These are phyloP conservation scores for Oxycera nigricornis DNA, from an alignment of 2,888 invertebrate species.

Conservation along the genomic window DNA sequence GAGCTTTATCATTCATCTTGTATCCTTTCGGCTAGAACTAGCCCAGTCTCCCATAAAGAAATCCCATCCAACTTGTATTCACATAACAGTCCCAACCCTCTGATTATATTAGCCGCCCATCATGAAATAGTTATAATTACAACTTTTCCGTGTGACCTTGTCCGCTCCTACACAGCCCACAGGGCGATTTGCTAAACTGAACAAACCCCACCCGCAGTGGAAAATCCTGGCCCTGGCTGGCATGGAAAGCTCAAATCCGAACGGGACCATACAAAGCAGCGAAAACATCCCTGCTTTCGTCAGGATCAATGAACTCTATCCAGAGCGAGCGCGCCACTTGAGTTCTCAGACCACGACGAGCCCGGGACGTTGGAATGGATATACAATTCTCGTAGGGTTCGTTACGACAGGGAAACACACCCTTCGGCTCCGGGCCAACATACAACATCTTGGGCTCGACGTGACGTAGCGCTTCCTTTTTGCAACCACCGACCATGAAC, in stretches of 20 bases:
- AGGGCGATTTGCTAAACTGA: not conserved
- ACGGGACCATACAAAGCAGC: not conserved
- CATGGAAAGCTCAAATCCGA: no score
- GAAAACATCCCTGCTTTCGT: not conserved
- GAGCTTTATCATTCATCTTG: no score
- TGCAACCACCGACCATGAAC: not conserved
- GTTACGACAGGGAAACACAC: not conserved
- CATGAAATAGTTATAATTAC: no score
- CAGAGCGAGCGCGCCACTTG: constrained; percentile 12
- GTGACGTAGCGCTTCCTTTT: not conserved
- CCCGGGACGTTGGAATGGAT: not conserved
- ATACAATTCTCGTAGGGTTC: not conserved
- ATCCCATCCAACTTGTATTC: no score
- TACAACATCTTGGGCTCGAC: constrained; percentile 9
- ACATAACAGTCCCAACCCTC: no score
- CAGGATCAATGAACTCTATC: constrained; percentile 16
- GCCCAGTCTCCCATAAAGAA: no score
- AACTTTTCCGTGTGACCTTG: no score
- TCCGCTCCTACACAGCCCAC: not conserved
- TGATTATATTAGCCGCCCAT: no score
- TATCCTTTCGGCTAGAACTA: no score
- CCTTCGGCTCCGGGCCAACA: not conserved
- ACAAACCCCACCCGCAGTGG: not conserved
- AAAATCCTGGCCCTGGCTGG: not conserved
- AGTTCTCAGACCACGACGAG: constrained; percentile 8